Conservation (phyloP, 2,888 invertebrate species). For the Sinohyriopsis cumingii region DNA sequence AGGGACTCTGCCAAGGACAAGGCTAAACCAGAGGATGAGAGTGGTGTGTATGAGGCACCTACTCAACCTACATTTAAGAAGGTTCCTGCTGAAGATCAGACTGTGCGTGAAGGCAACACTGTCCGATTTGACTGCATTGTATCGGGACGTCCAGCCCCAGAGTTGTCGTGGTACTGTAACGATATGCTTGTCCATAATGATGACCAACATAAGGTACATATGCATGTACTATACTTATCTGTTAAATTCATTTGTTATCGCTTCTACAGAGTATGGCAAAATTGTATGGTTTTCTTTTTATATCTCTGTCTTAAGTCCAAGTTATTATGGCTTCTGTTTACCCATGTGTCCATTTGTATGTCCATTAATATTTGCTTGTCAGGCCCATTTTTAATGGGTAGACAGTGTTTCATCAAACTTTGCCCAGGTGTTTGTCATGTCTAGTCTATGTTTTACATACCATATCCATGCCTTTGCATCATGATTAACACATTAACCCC, state of each 20-base stretch:
- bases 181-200: slow-evolving; percentile 87
- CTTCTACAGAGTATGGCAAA: background rate
- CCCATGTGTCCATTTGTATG: too few species aligned
- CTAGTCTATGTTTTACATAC: too few species aligned
- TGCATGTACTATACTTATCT: background rate
- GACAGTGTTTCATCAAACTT: too few species aligned
- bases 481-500: too few species aligned
- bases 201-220: slow-evolving; percentile 77
- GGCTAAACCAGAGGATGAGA: slow-evolving; percentile 51
- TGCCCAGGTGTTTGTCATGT: too few species aligned
- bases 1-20: slow-evolving; percentile 34
- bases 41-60: slow-evolving; percentile 69
- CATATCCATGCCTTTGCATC: too few species aligned
- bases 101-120: slow-evolving; percentile 73
- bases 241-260: background rate
- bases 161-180: slow-evolving; percentile 88
- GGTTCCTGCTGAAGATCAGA: slow-evolving; percentile 69
- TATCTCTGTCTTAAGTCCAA: too few species aligned
- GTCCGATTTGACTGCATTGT: slow-evolving; percentile 70
- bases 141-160: slow-evolving; percentile 70
- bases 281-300: too few species aligned
- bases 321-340: too few species aligned
- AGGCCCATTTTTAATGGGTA: too few species aligned
- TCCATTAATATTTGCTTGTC: too few species aligned
- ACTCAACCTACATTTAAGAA: slow-evolving; percentile 68